These are phyloP conservation scores for Lithobates sylvaticus DNA, from an alignment of 2,797 vertebrate genomes.

Conservation along the genomic window DNA sequence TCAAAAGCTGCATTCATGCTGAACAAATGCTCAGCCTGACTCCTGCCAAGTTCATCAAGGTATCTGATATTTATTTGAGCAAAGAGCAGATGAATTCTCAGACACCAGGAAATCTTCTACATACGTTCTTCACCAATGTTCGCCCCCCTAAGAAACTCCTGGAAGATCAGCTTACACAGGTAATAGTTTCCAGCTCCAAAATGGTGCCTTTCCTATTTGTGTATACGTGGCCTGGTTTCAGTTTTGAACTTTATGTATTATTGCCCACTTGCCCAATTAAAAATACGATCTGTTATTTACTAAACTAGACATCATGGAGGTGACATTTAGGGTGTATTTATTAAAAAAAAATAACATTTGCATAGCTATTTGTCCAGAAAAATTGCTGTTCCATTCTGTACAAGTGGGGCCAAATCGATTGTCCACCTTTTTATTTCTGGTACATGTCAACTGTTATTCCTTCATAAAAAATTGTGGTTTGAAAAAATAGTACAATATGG, in stretches of 20 bases:
- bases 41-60: slow-evolving; percentile 90
- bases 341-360: too few relatives aligned
- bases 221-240: neutral
- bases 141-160: slow-evolving; percentile 96
- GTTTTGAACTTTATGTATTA: too few relatives aligned
- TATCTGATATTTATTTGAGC: slow-evolving; percentile 95
- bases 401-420: too few relatives aligned
- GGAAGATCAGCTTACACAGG: slow-evolving; percentile 97
- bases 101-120: slow-evolving; percentile 93
- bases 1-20: slow-evolving; percentile 93
- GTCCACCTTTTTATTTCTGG: too few relatives aligned
- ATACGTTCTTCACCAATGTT: slow-evolving; percentile 94
- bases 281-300: neutral
- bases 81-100: slow-evolving; percentile 98
- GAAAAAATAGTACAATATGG: too few relatives aligned
- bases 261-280: too few relatives aligned
- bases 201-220: neutral
- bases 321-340: neutral
- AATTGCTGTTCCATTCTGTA: too few relatives aligned
- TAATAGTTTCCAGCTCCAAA: slow-evolving; percentile 64
- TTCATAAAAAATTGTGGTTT: too few relatives aligned
- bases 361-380: too few relatives aligned
- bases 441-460: too few relatives aligned
- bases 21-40: slow-evolving; percentile 95
- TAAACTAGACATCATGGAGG: neutral